A percentile compares a stretch with the other conserved stretches of the same genome.
phyloP scores from a whole-genome alignment of 2,888 invertebrate species.

The Tachystola acroxantha region DNA sequence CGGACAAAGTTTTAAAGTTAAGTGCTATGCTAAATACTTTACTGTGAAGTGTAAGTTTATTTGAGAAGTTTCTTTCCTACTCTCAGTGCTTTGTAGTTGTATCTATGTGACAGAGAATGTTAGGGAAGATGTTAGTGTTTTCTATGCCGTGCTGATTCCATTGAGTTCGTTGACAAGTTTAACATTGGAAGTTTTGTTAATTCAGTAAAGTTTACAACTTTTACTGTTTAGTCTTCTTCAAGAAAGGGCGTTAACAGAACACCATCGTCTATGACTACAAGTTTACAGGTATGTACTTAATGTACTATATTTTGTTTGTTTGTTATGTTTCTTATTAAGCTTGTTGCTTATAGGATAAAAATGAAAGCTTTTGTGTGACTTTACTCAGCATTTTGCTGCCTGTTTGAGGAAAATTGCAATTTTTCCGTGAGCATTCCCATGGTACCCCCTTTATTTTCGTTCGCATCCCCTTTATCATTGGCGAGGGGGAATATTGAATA shows the following conservation, averaged over 20 bases:
- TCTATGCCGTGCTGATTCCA: constrained; percentile 33
- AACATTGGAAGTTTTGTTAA: constrained; percentile 27
- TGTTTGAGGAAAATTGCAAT: constrained; percentile 13
- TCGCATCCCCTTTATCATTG: constrained; percentile 13
- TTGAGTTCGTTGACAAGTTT: constrained; percentile 39
- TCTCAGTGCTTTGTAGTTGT: constrained; percentile 27
- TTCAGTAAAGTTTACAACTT: constrained; percentile 41
- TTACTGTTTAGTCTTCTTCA: constrained; percentile 15
- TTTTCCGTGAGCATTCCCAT: constrained; percentile 8
- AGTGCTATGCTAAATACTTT: constrained; percentile 31
- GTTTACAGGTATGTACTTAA: constrained; percentile 30
- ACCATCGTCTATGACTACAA: constrained; percentile 30
- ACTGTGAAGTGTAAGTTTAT: constrained; percentile 58
- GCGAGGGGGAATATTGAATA: constrained; percentile 11
- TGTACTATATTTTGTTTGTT: constrained; percentile 1
- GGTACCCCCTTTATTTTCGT: constrained; percentile 11
- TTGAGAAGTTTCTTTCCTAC: constrained; percentile 36
- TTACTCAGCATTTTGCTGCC: constrained; percentile 4
- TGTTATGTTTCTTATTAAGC: constrained; percentile 3
- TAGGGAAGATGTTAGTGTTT: constrained; percentile 28
- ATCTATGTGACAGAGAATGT: constrained; percentile 45
- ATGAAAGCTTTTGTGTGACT: constrained; percentile 4
- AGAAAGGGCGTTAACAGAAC: background rate
- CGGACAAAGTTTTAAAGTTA: constrained; percentile 21
- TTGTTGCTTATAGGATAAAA: constrained; percentile 1